phyloP scores from a whole-genome alignment of 1,140 invertebrate species.

The Caerostris extrusa region DNA sequence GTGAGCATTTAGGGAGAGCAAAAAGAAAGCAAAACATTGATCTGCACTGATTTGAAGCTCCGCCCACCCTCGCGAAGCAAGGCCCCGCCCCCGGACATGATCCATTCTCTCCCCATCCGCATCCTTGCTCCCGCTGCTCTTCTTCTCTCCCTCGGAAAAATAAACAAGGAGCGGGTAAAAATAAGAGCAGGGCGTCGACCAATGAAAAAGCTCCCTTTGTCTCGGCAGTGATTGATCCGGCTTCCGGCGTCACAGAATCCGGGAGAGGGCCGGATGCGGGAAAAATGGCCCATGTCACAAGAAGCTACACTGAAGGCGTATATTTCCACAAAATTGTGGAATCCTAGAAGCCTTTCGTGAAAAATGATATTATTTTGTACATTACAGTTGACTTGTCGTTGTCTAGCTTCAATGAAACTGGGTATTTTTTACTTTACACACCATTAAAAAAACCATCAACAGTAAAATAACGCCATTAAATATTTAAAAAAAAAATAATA shows the following conservation, averaged over 20 bases:
- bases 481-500: too few species aligned
- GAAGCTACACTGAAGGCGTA: too few species aligned
- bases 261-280: background rate
- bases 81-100: background rate
- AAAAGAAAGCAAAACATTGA: slow-evolving; percentile 36
- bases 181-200: slow-evolving; percentile 29
- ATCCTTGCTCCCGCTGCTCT: background rate
- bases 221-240: slow-evolving; percentile 59
- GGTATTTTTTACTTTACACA: too few species aligned
- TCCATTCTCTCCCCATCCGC: background rate
- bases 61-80: background rate
- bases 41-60: slow-evolving; percentile 42
- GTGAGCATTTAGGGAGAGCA: background rate
- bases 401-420: too few species aligned
- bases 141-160: background rate
- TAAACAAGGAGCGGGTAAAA: slow-evolving; percentile 18
- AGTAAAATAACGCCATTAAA: too few species aligned
- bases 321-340: too few species aligned
- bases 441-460: too few species aligned
- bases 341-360: too few species aligned
- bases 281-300: background rate
- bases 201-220: slow-evolving; percentile 64
- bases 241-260: background rate
- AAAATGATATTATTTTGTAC: too few species aligned
- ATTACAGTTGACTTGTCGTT: too few species aligned